Base-by-base conservation (phyloP, 2,797 vertebrate species). In the Gadopsis bispinosus region DNA sequence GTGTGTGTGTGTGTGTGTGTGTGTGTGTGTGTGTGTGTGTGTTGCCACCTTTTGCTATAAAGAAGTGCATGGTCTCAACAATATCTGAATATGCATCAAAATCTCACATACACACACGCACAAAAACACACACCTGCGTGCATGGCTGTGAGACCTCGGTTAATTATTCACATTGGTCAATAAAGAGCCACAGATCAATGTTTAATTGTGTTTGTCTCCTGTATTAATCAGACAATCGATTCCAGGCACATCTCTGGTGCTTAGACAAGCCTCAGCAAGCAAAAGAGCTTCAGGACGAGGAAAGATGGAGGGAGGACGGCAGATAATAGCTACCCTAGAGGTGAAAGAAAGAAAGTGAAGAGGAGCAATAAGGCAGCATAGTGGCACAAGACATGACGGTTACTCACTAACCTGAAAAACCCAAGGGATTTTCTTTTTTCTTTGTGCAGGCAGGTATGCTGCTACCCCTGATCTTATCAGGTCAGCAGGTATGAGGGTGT, bases 161-260 rank as follows among this genome's bases (percentile, higher is more conserved):
- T 88, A 83, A 93, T 93, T 91, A 92, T 92, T 92, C 77, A 91
- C 83, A 70, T 66, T 73, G 84, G 87, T 91, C 89, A 91, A 92
- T 90, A 80, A 88, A 85, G 81, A 87, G 81, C 85, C 68, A 50
- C 83, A 83, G 87, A 93, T 92, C 89, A 88, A 90, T 91, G 87
- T 89, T 91, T 89, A 89, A 92, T 91, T 91, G 91, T 89, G 88
- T 92, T 92, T 90, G 87, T 89, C 87, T 86, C 89, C 81, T 72
- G 83, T 90, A 87, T 86, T 91, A 88, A 93, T 91, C 85, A 89
- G 80, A 73, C 77, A 62, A 82, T 90, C 58, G 78, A 94, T 91
- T 87, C 85, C n/a, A 45, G 81, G 77, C 83, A 80, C 67, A 74
- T 90, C 80, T 81, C 58, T 4, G 20, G 29, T 56, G 72, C 81